A percentile compares a stretch with the other conserved stretches of the same genome.
phyloP scores from a whole-genome alignment of 2,888 invertebrate genomes.

The Anaspis maculata region DNA sequence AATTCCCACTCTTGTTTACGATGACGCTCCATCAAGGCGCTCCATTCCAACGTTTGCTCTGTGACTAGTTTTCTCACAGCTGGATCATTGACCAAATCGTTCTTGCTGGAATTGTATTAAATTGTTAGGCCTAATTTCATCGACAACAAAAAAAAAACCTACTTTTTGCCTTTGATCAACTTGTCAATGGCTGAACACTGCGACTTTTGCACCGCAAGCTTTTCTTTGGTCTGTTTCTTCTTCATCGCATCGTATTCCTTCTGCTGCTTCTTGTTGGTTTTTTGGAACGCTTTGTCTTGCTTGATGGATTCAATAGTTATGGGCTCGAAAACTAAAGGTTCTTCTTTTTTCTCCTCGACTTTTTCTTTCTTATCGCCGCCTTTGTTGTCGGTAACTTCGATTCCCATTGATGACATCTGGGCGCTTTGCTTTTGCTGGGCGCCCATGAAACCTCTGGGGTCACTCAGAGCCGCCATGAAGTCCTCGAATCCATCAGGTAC shows the following conservation, averaged over 20 bases:
- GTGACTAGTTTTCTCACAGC: conserved; percentile 74
- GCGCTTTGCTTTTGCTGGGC: conserved; percentile 80
- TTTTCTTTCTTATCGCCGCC: conserved; percentile 57
- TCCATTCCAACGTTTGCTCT: conserved; percentile 93
- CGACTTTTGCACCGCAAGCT: conserved; percentile 79
- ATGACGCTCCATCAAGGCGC: conserved; percentile 77
- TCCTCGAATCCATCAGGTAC: conserved; percentile 99
- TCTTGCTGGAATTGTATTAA: conserved; percentile 63
- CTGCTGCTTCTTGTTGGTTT: conserved; percentile 89
- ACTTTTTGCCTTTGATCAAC: conserved; percentile 90
- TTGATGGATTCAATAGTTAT: conserved; percentile 82
- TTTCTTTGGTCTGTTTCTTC: conserved; percentile 91
- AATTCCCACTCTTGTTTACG: conserved; percentile 77
- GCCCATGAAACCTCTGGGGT: conserved; percentile 85
- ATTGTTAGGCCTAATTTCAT: background rate
- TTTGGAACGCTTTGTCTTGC: conserved; percentile 85
- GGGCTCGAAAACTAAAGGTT: conserved; percentile 77
- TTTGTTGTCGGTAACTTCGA: conserved; percentile 52
- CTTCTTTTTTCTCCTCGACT: conserved; percentile 64
- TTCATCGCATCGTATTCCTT: conserved; percentile 89
- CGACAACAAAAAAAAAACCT: conserved; percentile 28
- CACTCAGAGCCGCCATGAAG: conserved; percentile 95
- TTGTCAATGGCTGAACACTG: conserved; percentile 90
- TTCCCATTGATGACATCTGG: conserved; percentile 93
- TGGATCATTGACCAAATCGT: conserved; percentile 70